Percentiles rank a stretch among this genome's conserved stretches.
phyloP scores from a whole-genome alignment of 2,113 vertebrate genomes.

The Petroica traversi region DNA sequence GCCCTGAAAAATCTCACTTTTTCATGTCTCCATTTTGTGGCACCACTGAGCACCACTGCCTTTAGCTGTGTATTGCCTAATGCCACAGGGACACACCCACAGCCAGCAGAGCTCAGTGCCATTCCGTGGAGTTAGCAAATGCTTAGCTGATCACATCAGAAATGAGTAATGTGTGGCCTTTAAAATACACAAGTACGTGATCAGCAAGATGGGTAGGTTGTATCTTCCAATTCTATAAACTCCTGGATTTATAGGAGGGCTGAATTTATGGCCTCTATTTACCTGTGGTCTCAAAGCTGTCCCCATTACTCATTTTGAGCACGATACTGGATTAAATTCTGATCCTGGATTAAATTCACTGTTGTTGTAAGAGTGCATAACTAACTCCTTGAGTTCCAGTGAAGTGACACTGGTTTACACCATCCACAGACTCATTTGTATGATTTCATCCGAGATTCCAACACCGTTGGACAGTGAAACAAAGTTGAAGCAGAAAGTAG shows the following conservation, averaged over 20 bases:
- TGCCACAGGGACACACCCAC: background rate
- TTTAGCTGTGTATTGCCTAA: background rate
- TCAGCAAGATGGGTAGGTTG: background rate
- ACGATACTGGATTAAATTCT: background rate
- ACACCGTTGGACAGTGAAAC: background rate
- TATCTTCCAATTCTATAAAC: background rate
- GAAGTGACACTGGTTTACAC: background rate
- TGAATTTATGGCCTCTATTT: background rate
- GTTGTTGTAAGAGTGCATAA: background rate
- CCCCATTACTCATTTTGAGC: background rate
- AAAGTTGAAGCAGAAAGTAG: background rate
- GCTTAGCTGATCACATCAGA: background rate
- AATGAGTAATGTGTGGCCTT: background rate
- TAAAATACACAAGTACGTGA: background rate
- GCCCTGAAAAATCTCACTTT: background rate
- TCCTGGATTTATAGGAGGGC: background rate
- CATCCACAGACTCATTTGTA: background rate
- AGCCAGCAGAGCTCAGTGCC: background rate
- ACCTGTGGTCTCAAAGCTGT: background rate
- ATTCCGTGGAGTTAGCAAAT: background rate
- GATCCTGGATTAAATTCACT: background rate
- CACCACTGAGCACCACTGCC: background rate
- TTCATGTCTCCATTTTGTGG: background rate
- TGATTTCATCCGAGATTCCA: background rate
- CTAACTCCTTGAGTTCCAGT: background rate